These are phyloP conservation scores for Podilymbus podiceps DNA, from an alignment of 2,113 vertebrate species.

Conservation along the genomic window DNA sequence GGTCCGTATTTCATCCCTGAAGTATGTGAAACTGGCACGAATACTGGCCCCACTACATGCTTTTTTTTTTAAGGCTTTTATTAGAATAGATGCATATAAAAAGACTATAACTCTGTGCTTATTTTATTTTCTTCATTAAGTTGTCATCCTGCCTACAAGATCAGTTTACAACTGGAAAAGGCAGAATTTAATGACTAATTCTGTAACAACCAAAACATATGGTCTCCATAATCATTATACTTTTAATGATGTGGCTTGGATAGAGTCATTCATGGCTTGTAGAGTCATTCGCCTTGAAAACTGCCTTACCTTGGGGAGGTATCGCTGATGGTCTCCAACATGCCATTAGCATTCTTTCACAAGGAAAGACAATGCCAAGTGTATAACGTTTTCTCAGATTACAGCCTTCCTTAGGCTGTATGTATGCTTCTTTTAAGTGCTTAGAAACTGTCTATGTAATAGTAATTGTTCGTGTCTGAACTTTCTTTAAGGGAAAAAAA, in stretches of 20 bases:
- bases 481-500: background rate
- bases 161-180: conserved; percentile 32
- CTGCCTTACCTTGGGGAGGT: conserved; percentile 6
- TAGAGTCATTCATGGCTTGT: background rate
- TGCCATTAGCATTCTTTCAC: background rate
- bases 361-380: background rate
- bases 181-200: conserved; percentile 2
- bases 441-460: background rate
- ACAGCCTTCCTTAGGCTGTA: background rate
- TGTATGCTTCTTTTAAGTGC: background rate
- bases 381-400: background rate
- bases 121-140: conserved; percentile 32
- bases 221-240: conserved; percentile 31
- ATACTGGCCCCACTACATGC: background rate
- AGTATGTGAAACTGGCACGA: conserved; percentile 7
- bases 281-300: background rate
- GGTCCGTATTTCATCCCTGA: background rate
- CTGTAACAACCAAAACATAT: conserved; percentile 29
- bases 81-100: background rate
- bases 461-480: background rate
- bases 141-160: conserved; percentile 18
- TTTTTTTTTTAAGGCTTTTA: background rate
- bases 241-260: conserved; percentile 53
- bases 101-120: background rate
- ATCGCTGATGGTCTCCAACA: background rate